Percentiles rank a stretch among this genome's conserved stretches.
phyloP scores from a whole-genome alignment of 1,140 invertebrate species.

The Cotesia glomerata region DNA sequence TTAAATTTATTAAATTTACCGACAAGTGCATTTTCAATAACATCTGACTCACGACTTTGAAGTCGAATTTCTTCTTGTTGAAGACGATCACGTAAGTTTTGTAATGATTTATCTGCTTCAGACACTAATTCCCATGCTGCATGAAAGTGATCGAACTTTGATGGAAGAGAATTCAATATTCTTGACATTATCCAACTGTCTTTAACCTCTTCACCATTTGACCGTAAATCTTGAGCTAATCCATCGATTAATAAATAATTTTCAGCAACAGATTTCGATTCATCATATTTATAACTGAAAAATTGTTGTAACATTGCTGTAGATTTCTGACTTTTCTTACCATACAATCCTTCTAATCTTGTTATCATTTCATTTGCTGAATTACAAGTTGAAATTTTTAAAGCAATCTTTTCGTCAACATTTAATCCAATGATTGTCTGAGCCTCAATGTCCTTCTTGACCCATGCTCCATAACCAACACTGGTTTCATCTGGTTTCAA shows the following conservation, averaged over 20 bases:
- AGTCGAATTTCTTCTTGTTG: slow-evolving; percentile 34
- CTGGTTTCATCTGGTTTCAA: background rate
- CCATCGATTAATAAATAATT: slow-evolving; percentile 34
- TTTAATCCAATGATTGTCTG: slow-evolving; percentile 39
- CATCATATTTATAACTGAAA: slow-evolving; percentile 36
- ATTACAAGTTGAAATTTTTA: slow-evolving; percentile 35
- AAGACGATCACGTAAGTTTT: slow-evolving; percentile 32
- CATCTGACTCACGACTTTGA: background rate
- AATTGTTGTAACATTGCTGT: slow-evolving; percentile 33
- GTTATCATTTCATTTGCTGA: slow-evolving; percentile 29
- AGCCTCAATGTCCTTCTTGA: slow-evolving; percentile 35
- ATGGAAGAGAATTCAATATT: slow-evolving; percentile 33
- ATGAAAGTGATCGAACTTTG: slow-evolving; percentile 32
- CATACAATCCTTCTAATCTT: slow-evolving; percentile 35
- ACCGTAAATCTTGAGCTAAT: slow-evolving; percentile 18
- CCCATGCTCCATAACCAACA: slow-evolving; percentile 15
- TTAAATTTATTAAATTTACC: too few species aligned
- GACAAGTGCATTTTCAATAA: background rate
- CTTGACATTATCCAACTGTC: slow-evolving; percentile 35
- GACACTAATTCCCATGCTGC: slow-evolving; percentile 31
- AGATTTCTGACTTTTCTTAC: slow-evolving; percentile 31
- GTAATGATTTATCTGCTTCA: slow-evolving; percentile 19
- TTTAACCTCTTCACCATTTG: slow-evolving; percentile 31
- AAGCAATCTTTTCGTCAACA: slow-evolving; percentile 34
- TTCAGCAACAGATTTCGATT: slow-evolving; percentile 31